Percentiles rank a stretch among this genome's conserved stretches.
Evolutionary conservation across 2,797 vertebrate species (phyloP).

Genomic region (Gila robusta): DNA sequence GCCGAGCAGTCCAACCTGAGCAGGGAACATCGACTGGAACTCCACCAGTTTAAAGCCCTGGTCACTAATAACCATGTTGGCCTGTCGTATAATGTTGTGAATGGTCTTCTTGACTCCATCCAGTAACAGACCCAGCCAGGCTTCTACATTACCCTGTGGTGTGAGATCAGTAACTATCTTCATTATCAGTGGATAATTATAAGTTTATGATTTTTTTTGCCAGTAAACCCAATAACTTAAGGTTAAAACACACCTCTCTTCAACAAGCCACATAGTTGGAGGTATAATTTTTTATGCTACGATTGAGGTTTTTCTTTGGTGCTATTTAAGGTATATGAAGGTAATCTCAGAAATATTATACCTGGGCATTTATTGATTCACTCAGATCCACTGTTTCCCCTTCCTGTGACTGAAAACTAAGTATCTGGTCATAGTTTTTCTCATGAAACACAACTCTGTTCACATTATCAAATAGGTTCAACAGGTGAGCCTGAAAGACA

Average conservation of each 20-base stretch:
- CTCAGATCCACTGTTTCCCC: slow-evolving; percentile 82
- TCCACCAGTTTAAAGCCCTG: slow-evolving; percentile 79
- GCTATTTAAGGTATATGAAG: neutral
- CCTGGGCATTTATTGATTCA: slow-evolving; percentile 83
- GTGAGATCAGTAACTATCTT: slow-evolving; percentile 3
- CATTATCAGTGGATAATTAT: neutral
- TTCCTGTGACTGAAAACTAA: slow-evolving; percentile 86
- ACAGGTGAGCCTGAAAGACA: slow-evolving; percentile 78
- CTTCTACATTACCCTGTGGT: slow-evolving; percentile 84
- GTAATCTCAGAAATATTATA: slow-evolving; percentile 50
- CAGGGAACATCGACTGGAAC: slow-evolving; percentile 84
- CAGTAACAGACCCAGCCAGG: slow-evolving; percentile 84
- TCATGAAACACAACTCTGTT: slow-evolving; percentile 83
- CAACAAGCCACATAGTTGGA: neutral
- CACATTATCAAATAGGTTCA: slow-evolving; percentile 88
- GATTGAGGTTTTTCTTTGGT: neutral
- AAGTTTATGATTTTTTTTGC: neutral
- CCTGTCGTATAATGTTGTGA: slow-evolving; percentile 82
- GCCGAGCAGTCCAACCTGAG: slow-evolving; percentile 87
- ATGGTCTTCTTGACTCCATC: slow-evolving; percentile 82
- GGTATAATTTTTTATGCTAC: neutral
- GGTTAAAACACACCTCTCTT: neutral
- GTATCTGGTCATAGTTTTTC: slow-evolving; percentile 85
- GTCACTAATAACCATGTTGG: slow-evolving; percentile 78
- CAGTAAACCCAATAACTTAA: neutral